Base-by-base conservation (phyloP, 2,113 vertebrate genomes). In the Marcusenius ussheri region DNA sequence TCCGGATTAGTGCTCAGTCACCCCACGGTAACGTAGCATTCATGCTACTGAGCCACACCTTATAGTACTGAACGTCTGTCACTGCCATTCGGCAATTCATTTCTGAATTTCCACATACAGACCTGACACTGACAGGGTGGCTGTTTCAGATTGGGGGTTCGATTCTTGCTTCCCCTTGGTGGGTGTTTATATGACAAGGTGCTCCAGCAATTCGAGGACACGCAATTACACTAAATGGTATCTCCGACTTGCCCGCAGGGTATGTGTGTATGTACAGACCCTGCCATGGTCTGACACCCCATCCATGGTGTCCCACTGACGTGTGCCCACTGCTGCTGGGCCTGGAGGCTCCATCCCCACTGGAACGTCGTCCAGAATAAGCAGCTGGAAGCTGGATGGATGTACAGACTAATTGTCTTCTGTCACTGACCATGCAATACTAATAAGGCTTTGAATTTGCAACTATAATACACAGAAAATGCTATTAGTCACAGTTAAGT, bases 381-480 rank as follows among this genome's bases (percentile, higher is more conserved):
- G 74, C 35, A 39, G 35, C 35, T 80, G 31, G 35, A 80, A 80
- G 35, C 31, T 39, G 35, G 35, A 42, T 80, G 74, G 74, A 80
- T 80, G 35, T 80, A 80, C 31, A 80, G 31, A 80, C 35, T 39
- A 35, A 45, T 19, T 86, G 24, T 86, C 83, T 49, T 50, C 86
- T 87, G 47, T 56, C 49, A 87, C 49, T 51, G 31, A 35, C 86
- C 86, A 56, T 56, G 86, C n/a, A 56, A 87, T 39, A 87, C 49
- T 51, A 87, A 53, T 53, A 87, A 51, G n/a, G 46, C 85, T 87
- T 51, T 13, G 49, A n/a, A 87, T 87, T 35, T 87, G n/a, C 50
- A 35, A 53, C 47, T 39, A 13, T 27, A 39, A 87, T 56, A 87
- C 46, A 51, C n/a, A 15, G 27, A 39, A 50, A 87, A 56, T 87